phyloP scores from a whole-genome alignment of 2,113 vertebrate species.

The Hydropotes inermis region DNA sequence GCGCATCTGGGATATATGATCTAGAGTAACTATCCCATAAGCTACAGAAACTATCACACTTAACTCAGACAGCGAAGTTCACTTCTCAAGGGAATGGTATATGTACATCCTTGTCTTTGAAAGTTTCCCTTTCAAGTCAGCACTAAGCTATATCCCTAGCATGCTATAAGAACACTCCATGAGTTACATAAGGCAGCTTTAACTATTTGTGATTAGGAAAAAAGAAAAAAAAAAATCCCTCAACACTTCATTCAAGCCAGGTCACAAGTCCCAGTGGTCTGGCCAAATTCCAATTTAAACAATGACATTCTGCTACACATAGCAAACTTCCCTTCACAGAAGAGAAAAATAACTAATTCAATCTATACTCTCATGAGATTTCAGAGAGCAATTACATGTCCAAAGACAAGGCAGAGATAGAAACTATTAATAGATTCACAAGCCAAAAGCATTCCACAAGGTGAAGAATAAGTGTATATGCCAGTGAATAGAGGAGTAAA shows the following conservation, averaged over 20 bases:
- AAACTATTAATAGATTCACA: not conserved
- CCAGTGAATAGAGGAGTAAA: not conserved
- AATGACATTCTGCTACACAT: not conserved
- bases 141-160: not conserved
- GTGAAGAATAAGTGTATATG: not conserved
- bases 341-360: not conserved
- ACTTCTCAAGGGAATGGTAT: not conserved
- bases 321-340: not conserved
- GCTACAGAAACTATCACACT: not conserved
- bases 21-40: not conserved
- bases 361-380: not conserved
- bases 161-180: not conserved
- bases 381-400: not conserved
- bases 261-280: not conserved
- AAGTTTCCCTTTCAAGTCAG: not conserved
- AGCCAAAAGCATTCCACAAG: not conserved
- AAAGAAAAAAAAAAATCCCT: not conserved
- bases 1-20: not conserved
- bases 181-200: not conserved
- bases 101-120: not conserved
- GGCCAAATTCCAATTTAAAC: conserved; percentile 16
- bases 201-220: not conserved
- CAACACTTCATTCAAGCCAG: not conserved
- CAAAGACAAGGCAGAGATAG: not conserved
- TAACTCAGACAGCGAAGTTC: not conserved